These are phyloP conservation scores for Andrena trimmerana DNA, from an alignment of 2,888 invertebrate species.

Conservation along the genomic window DNA sequence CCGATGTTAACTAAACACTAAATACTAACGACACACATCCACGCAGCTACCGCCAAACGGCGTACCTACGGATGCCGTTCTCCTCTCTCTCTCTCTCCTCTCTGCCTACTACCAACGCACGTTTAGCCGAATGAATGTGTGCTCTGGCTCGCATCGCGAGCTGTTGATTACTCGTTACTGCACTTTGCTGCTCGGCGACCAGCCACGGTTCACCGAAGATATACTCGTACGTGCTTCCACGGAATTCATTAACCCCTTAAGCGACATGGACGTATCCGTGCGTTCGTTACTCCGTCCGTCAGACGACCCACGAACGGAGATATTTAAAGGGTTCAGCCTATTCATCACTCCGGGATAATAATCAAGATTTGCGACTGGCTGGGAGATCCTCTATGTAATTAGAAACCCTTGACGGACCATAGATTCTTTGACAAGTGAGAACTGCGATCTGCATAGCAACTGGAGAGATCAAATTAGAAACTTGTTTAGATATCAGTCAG, in stretches of 20 bases:
- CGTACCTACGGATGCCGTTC: conserved; percentile 59
- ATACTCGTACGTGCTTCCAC: conserved; percentile 45
- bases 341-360: neutral
- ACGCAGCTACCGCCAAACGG: conserved; percentile 36
- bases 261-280: conserved; percentile 29
- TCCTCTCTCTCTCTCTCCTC: neutral
- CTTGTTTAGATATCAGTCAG: no score
- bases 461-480: no score
- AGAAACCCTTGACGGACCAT: no score
- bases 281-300: conserved; percentile 37
- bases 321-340: neutral
- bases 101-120: conserved; percentile 5
- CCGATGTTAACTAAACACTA: conserved; percentile 84
- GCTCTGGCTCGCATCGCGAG: conserved; percentile 62
- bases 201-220: conserved; percentile 57
- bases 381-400: no score
- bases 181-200: conserved; percentile 43
- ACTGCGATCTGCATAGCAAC: no score
- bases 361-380: neutral
- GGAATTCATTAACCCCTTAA: conserved; percentile 61
- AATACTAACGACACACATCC: conserved; percentile 83
- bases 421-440: no score
- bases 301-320: neutral
- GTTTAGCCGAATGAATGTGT: conserved; percentile 62
- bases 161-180: conserved; percentile 72